Evolutionary conservation across 37 sponge, comb jelly and placozoan genomes (phyloP).

Genomic region (Diacarnus erythraeanus): DNA sequence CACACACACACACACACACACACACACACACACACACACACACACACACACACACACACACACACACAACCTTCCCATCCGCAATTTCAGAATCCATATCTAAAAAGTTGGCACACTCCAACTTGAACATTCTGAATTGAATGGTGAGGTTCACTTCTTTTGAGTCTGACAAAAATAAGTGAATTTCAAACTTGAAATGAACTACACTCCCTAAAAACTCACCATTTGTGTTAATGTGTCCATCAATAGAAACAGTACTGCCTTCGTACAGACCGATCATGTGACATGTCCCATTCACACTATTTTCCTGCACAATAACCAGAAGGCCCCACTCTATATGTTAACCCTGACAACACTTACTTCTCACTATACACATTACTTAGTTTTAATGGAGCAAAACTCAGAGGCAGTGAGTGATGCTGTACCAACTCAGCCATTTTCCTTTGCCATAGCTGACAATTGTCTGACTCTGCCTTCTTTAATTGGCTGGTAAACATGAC

Average conservation of each 20-base stretch:
- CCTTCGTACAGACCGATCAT: slow-evolving; percentile 9
- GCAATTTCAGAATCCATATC: too few species aligned
- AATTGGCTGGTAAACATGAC: too few species aligned
- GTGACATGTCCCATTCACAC: background rate
- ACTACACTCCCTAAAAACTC: background rate
- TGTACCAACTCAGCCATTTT: background rate
- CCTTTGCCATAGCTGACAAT: background rate
- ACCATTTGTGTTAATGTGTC: background rate
- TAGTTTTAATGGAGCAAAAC: background rate
- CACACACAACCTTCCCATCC: too few species aligned
- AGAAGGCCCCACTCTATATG: too few species aligned
- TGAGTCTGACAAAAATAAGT: background rate
- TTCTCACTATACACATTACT: background rate
- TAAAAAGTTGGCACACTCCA: background rate
- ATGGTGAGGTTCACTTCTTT: background rate
- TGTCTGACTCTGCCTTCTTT: too few species aligned
- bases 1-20: slow-evolving; percentile 44
- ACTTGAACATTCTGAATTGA: background rate
- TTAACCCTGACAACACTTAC: too few species aligned
- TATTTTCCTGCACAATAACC: too few species aligned
- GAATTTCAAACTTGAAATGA: background rate
- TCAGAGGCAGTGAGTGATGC: too few species aligned
- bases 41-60: slow-evolving; percentile 42
- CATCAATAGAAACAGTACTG: background rate
- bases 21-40: slow-evolving; percentile 42